Evolutionary conservation across 2,888 invertebrate genomes (phyloP), one percentile per base, ranked within the genome.

Genomic region (Lasioglossum lativentre): DNA sequence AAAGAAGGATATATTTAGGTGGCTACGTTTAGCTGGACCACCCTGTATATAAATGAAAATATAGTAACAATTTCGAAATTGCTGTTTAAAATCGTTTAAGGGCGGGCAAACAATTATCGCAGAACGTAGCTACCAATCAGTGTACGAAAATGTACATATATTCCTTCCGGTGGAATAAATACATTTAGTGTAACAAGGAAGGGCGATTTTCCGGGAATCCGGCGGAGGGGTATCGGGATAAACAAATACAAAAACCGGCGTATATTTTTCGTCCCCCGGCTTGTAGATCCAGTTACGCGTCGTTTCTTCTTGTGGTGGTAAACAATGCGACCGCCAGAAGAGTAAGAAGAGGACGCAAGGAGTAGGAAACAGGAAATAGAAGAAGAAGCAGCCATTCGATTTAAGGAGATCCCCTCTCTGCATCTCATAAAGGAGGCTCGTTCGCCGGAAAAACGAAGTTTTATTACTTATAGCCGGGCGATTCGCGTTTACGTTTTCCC

Each of bases 401-500:
- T 63, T 63, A 40, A 40, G 42, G 23, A 38, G 34, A 34, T 34
- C 34, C 42, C 52, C 59, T 34, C 23, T n/a, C 68, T 63, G 78
- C 80, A 80, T 85, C 84, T 78, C 81, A 68, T 73, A 80, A 84
- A 86, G 75, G 38, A 70, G 75, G 72, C 66, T 59, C 66, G 81
- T 81, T 78, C 78, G 63, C 77, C 68, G 74, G 76, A 80, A 83
- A 66, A 63, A 40, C 80, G 78, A 75, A 79, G 68, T 75, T 89
- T 83, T 82, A 86, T 86, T 81, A 80, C 87, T 85, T 78, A 75
- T 70, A 81, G 76, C 76, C 52, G 42, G 40, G 70, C 45, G 83
- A 83, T 82, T 63, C 85, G 86, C 86, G 86, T 90, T 90, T 90
- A 86, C 88, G 89, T 88, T 86, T 81, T n/a, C 85, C 86, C 88